Evolutionary conservation across 2,113 vertebrate species (phyloP).

Genomic region (Potamarius usumacintae): DNA sequence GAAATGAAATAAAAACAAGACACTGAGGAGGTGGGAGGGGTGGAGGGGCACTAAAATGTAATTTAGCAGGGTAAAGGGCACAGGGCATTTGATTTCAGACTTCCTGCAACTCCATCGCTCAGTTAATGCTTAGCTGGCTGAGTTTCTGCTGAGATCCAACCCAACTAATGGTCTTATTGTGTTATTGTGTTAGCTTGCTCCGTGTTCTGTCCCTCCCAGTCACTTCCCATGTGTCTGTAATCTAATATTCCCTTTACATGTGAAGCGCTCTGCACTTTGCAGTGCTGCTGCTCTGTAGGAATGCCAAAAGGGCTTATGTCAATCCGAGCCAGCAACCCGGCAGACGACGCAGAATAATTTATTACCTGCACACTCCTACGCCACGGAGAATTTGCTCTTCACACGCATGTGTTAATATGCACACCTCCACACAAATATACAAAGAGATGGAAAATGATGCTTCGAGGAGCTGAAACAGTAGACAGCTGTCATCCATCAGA

Average conservation of each 20-base stretch:
- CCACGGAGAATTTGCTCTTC: constrained; percentile 26
- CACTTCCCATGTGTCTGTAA: constrained; percentile 39
- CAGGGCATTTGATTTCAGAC: constrained; percentile 45
- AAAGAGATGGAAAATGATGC: constrained; percentile 29
- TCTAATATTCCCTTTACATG: constrained; percentile 60
- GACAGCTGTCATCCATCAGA: constrained; percentile 47
- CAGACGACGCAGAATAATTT: constrained; percentile 50
- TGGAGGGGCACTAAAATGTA: constrained; percentile 12
- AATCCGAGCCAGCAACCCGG: constrained; percentile 26
- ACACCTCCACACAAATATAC: constrained; percentile 29
- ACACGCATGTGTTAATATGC: constrained; percentile 15
- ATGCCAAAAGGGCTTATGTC: constrained; percentile 49
- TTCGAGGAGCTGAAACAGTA: constrained; percentile 36
- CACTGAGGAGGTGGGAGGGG: not conserved
- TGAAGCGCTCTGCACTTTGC: constrained; percentile 35
- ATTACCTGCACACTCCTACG: constrained; percentile 37
- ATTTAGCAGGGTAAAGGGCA: constrained; percentile 42
- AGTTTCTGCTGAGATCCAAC: constrained; percentile 21
- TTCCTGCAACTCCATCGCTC: constrained; percentile 29
- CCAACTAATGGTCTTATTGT: constrained; percentile 56
- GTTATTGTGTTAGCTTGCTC: constrained; percentile 53
- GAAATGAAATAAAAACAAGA: constrained; percentile 1
- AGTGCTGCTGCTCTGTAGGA: constrained; percentile 29
- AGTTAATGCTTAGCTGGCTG: constrained; percentile 27
- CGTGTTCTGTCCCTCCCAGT: constrained; percentile 40